A percentile compares a stretch with the other conserved stretches of the same genome.
These are phyloP conservation scores for Melangyna quadrimaculata DNA, from an alignment of 2,888 invertebrate genomes.

Conservation along the genomic window DNA sequence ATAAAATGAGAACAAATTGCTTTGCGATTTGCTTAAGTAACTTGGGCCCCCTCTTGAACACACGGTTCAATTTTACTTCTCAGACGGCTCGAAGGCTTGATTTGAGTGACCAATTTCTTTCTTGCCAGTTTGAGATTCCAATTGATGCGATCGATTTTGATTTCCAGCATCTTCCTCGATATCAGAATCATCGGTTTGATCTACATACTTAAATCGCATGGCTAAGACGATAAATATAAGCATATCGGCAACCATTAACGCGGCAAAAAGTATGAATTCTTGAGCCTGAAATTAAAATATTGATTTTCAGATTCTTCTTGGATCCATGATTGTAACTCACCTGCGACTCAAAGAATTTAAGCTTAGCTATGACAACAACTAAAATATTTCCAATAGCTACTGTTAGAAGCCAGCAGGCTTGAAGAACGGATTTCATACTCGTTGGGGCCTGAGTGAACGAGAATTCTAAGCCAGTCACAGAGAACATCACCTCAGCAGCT, in stretches of 20 bases:
- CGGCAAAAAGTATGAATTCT: constrained; percentile 94
- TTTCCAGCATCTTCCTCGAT: constrained; percentile 8
- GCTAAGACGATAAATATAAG: constrained; percentile 91
- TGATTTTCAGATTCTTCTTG: not conserved
- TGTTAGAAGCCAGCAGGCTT: constrained; percentile 95
- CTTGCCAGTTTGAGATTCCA: constrained; percentile 15
- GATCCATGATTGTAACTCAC: constrained; percentile 52
- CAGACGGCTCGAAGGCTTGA: constrained; percentile 6
- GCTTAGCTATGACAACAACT: constrained; percentile 86
- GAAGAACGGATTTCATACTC: constrained; percentile 96
- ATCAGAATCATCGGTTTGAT: constrained; percentile 64
- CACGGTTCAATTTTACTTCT: constrained; percentile 13
- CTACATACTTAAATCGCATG: constrained; percentile 88
- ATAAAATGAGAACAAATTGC: constrained; percentile 14
- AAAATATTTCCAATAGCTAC: constrained; percentile 96
- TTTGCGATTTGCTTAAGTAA: constrained; percentile 43
- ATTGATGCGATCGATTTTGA: constrained; percentile 7
- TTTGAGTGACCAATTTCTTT: constrained; percentile 33
- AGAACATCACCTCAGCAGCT: constrained; percentile 96
- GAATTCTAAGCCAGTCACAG: constrained; percentile 97
- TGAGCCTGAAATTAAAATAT: constrained; percentile 84
- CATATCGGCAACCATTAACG: constrained; percentile 92
- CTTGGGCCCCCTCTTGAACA: not conserved
- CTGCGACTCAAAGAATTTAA: constrained; percentile 78
- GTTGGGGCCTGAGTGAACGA: constrained; percentile 96